A percentile compares a stretch with the other conserved stretches of the same genome.
These are phyloP conservation scores for Botrylloides violaceus DNA, from an alignment of 23 tunicate species.

Conservation along the genomic window DNA sequence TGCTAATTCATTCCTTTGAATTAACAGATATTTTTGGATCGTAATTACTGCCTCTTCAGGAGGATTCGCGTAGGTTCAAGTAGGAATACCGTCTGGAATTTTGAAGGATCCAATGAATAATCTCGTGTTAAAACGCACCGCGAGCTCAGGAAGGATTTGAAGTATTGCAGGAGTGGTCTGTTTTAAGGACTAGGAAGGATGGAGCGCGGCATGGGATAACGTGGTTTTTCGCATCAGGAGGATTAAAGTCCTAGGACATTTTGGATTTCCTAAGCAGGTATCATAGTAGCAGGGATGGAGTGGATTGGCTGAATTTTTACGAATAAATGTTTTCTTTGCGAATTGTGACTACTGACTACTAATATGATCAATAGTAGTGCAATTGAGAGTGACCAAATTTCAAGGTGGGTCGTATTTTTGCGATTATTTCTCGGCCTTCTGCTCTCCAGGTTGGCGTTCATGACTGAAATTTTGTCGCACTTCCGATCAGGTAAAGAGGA, in stretches of 20 bases:
- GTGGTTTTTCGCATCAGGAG: not conserved
- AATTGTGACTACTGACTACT: no score
- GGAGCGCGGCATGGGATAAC: not conserved
- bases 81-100: not conserved
- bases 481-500: no score
- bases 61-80: not conserved
- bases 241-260: not conserved
- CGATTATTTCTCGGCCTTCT: no score
- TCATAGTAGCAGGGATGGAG: no score
- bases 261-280: not conserved
- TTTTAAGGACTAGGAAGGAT: not conserved
- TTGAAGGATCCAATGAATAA: not conserved
- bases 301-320: no score
- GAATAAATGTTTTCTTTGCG: no score
- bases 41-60: conserved; percentile 1
- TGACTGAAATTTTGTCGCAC: no score
- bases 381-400: no score
- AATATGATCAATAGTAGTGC: no score
- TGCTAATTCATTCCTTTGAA: not conserved
- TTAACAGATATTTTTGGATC: not conserved
- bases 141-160: not conserved
- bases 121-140: not conserved
- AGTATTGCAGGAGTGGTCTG: not conserved
- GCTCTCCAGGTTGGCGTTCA: no score
- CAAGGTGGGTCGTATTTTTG: no score